Conservation (phyloP, 1,140 invertebrate species). For the Drosophila seguyi region DNA sequence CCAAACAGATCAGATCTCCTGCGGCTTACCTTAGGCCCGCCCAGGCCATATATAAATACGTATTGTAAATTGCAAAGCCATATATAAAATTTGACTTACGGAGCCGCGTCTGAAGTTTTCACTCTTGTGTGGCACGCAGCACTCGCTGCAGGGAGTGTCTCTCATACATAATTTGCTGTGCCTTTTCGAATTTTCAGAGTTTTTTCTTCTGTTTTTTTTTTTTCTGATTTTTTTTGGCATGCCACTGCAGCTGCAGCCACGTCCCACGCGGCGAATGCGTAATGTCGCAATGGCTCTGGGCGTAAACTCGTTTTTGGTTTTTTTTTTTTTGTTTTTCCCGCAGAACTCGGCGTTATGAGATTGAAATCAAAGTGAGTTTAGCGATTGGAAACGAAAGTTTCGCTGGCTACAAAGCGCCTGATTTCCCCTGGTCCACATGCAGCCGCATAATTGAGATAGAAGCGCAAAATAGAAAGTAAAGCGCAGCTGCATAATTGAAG, state of each 20-base stretch:
- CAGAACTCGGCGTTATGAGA: slow-evolving; percentile 40
- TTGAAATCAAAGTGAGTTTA: slow-evolving; percentile 63
- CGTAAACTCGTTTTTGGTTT: slow-evolving; percentile 62
- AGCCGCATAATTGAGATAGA: slow-evolving; percentile 52
- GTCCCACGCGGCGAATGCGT: slow-evolving; percentile 74
- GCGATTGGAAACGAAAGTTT: slow-evolving; percentile 51
- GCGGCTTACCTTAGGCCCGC: slow-evolving; percentile 31
- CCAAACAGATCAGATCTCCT: slow-evolving; percentile 41
- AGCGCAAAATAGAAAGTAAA: slow-evolving; percentile 75
- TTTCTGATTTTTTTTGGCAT: slow-evolving; percentile 37
- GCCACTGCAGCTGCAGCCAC: slow-evolving; percentile 40
- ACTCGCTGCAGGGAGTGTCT: slow-evolving; percentile 45
- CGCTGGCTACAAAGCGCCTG: neutral
- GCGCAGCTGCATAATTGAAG: slow-evolving; percentile 69
- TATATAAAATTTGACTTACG: slow-evolving; percentile 27
- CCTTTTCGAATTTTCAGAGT: slow-evolving; percentile 3
- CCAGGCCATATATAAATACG: slow-evolving; percentile 31
- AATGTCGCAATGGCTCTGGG: slow-evolving; percentile 46
- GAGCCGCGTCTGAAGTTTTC: slow-evolving; percentile 51
- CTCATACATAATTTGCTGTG: slow-evolving; percentile 60
- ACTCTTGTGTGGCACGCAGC: slow-evolving; percentile 47
- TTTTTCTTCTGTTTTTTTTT: neutral
- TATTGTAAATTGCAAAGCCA: slow-evolving; percentile 20
- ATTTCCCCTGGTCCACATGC: slow-evolving; percentile 41
- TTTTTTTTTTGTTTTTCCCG: slow-evolving; percentile 16